Base-by-base conservation (phyloP, 1,140 invertebrate species). In the Leptoteleia sp. region DNA sequence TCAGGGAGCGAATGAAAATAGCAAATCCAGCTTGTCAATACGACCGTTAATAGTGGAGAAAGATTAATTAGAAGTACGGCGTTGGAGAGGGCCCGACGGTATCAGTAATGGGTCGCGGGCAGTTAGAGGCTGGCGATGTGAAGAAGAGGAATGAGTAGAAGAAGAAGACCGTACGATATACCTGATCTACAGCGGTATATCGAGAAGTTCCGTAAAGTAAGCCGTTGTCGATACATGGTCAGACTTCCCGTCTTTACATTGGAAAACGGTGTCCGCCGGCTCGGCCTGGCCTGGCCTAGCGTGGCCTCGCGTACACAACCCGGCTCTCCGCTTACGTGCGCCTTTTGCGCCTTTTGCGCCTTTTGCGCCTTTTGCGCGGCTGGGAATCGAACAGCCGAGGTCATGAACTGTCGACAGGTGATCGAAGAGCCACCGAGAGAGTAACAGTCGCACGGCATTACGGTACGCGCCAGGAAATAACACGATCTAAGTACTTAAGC, bases 121-220 rank as follows among this genome's bases (percentile, higher is more conserved):
- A 29, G 40, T 15, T 27, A 35, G 16, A 37, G 17, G 17, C 42
- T 22, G 13, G 16, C 7, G 35, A 35, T 16, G 35, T 11, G 40
- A 68, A 50, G 33, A 50, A 64, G 61, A 47, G 43, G n/a, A n/a
- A n/a, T n/a, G n/a, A n/a, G n/a, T n/a, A n/a, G n/a, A n/a, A n/a
- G n/a, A n/a, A n/a, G n/a, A n/a, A n/a, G 48, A 40, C 37, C 57
- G 73, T 64, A 61, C 61, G 82, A 81, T 73, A 55, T 64, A 2
- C 40, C 13, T 55, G 62, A 72, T 72, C n/a, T 48, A 52, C 65
- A 81, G 72, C 80, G 81, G 81, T 85, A 79, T 76, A 79, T 76
- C 43, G 65, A 67, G 62, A n/a, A 83, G 83, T 85, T 82, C 84
- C 84, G 84, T 84, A 85, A 85, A 77, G 81, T 76, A 73, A 67